Percentiles rank a stretch among this genome's conserved stretches.
Evolutionary conservation across 2,797 vertebrate genomes (phyloP).

Genomic region (Danio tinwini): DNA sequence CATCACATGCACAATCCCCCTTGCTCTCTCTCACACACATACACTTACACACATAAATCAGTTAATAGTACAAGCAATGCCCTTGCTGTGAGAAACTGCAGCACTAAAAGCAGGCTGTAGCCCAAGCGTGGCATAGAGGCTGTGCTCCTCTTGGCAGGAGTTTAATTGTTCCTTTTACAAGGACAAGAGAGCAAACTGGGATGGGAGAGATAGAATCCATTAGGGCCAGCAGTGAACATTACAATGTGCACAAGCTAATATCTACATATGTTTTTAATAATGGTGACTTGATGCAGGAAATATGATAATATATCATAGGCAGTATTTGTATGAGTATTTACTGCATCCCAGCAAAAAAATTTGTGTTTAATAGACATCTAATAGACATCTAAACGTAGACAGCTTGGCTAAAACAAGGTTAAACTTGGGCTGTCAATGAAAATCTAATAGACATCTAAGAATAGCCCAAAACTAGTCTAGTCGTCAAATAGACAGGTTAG

Average conservation of each 20-base stretch:
- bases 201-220: constrained; percentile 43
- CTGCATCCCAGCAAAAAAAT: too few relatives aligned
- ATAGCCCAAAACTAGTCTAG: too few relatives aligned
- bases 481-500: too few relatives aligned
- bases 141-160: constrained; percentile 57
- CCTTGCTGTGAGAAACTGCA: constrained; percentile 60
- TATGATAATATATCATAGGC: background rate
- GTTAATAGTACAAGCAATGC: constrained; percentile 52
- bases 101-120: constrained; percentile 57
- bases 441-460: too few relatives aligned
- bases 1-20: background rate
- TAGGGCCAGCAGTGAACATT: constrained; percentile 32
- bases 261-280: constrained; percentile 1
- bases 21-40: constrained; percentile 4
- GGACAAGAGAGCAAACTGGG: constrained; percentile 50
- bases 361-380: too few relatives aligned
- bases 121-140: constrained; percentile 47
- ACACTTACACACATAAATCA: constrained; percentile 43
- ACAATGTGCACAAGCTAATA: background rate
- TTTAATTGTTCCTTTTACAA: constrained; percentile 60
- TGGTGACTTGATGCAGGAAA: background rate
- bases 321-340: background rate
- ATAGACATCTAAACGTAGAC: too few relatives aligned
- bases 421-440: too few relatives aligned
- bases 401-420: too few relatives aligned